Evolutionary conservation across 2,113 vertebrate species (phyloP).

Genomic region (Nannospalax galili): DNA sequence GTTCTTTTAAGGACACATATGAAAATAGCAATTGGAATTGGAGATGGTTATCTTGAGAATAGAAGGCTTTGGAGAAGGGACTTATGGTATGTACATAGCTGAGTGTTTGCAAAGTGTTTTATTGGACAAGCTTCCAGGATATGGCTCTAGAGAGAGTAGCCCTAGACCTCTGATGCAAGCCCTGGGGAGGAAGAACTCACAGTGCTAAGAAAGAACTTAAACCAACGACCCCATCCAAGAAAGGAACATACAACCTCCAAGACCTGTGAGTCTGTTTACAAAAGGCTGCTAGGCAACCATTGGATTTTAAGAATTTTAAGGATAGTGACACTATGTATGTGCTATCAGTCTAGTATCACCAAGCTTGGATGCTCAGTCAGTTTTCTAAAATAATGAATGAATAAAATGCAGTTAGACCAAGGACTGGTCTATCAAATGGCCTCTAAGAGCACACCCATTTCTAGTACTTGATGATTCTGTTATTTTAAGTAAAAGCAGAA

Average conservation of each 20-base stretch:
- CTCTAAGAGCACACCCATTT: neutral
- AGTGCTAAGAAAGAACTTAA: neutral
- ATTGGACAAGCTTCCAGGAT: rapidly evolving
- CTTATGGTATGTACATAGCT: neutral
- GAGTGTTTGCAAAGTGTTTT: neutral
- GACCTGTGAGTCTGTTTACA: neutral
- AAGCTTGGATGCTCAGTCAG: neutral
- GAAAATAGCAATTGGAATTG: neutral
- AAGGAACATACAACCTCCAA: neutral
- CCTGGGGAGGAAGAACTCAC: rapidly evolving
- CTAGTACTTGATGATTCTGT: neutral
- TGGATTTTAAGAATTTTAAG: neutral
- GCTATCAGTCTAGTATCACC: too few relatives aligned
- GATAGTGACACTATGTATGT: rapidly evolving
- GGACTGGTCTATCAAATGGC: neutral
- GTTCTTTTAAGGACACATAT: neutral
- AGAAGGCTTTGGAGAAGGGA: neutral
- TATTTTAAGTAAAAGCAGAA: neutral
- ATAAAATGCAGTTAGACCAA: neutral
- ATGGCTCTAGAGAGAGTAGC: rapidly evolving
- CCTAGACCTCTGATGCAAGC: rapidly evolving
- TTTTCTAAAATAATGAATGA: neutral
- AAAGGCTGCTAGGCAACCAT: neutral
- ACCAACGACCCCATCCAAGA: neutral
- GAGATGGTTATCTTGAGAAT: neutral